Conservation (phyloP, 2,113 vertebrate species). For the Chloebia gouldiae region DNA sequence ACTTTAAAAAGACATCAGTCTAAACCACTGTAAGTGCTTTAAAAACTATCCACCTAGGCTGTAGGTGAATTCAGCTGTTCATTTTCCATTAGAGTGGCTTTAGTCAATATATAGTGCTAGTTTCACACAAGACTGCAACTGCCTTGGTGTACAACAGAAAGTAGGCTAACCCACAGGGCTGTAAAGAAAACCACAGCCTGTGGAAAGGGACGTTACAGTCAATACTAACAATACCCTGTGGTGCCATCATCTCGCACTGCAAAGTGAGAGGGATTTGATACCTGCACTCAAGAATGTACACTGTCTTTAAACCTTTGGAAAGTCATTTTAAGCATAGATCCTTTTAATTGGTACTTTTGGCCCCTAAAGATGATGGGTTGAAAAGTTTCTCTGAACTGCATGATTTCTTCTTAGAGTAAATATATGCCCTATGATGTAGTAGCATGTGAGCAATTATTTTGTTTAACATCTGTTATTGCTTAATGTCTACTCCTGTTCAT, state of each 20-base stretch:
- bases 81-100: background rate
- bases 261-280: background rate
- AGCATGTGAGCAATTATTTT: background rate
- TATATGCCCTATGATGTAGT: background rate
- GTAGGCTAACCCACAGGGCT: background rate
- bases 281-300: background rate
- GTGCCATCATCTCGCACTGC: background rate
- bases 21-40: conserved; percentile 13
- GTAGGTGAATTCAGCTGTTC: background rate
- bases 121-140: background rate
- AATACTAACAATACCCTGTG: background rate
- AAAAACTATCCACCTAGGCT: background rate
- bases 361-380: background rate
- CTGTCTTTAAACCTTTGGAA: background rate
- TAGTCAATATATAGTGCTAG: background rate
- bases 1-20: background rate
- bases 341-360: background rate
- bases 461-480: background rate
- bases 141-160: background rate
- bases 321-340: background rate
- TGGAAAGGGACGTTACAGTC: background rate
- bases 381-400: background rate
- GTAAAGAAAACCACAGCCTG: background rate
- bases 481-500: background rate
- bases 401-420: background rate